Evolutionary conservation across 2,113 vertebrate genomes (phyloP).

Genomic region (Shinisaurus crocodilurus): DNA sequence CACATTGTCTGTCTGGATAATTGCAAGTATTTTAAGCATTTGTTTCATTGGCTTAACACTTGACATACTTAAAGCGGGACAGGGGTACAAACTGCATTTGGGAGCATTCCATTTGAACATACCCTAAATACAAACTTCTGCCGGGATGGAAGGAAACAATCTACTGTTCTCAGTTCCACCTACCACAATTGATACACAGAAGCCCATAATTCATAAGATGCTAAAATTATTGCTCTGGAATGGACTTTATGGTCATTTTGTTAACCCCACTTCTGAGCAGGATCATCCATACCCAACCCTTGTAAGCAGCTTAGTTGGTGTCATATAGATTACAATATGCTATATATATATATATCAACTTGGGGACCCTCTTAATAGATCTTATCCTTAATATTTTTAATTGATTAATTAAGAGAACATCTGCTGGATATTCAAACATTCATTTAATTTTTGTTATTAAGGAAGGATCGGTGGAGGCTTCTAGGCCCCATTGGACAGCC

Average conservation of each 20-base stretch:
- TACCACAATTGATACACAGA: neutral
- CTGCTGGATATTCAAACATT: neutral
- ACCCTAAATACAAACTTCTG: neutral
- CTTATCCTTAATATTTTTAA: neutral
- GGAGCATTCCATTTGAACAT: neutral
- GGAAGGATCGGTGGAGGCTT: neutral
- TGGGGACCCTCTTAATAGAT: neutral
- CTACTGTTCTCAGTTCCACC: neutral
- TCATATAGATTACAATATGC: neutral
- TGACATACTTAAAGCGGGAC: neutral
- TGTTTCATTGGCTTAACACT: neutral
- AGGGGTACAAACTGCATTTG: neutral
- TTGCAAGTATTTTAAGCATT: neutral
- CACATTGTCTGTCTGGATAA: neutral
- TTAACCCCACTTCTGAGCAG: neutral
- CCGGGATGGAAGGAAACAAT: neutral
- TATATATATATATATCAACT: neutral
- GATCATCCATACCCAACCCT: neutral
- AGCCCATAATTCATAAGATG: neutral
- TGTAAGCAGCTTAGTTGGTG: neutral
- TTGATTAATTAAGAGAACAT: neutral
- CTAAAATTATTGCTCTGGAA: neutral
- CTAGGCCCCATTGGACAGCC: neutral
- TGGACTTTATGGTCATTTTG: neutral
- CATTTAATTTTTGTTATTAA: neutral